phyloP scores from a whole-genome alignment of 1,140 invertebrate species.

The Drosophila pseudoobscura region DNA sequence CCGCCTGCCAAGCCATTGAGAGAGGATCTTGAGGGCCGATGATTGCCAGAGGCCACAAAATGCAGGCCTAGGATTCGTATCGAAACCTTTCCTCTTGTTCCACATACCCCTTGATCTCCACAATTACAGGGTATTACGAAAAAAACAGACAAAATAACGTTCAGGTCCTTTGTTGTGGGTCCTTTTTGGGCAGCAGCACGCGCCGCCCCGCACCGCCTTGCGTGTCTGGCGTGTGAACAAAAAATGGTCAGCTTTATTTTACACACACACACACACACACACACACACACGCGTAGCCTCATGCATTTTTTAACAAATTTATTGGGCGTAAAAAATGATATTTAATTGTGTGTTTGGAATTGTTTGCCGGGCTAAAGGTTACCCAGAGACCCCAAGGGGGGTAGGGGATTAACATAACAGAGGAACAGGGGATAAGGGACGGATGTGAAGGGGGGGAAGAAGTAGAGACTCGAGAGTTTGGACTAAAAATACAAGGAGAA shows the following conservation, averaged over 20 bases:
- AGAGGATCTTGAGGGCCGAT: no score
- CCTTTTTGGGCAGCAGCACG: conserved; percentile 47
- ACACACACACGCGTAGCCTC: conserved; percentile 31
- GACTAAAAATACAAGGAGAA: no score
- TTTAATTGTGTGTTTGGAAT: conserved; percentile 64
- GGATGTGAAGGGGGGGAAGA: no score
- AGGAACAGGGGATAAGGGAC: neutral
- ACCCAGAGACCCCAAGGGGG: conserved; percentile 3
- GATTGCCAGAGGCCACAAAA: no score
- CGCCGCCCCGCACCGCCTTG: conserved; percentile 22
- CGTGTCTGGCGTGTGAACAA: conserved; percentile 63
- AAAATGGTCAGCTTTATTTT: conserved; percentile 66
- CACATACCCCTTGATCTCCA: no score
- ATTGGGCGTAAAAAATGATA: conserved; percentile 69
- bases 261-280: conserved; percentile 24
- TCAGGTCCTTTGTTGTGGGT: conserved; percentile 64
- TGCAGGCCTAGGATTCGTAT: no score
- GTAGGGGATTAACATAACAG: conserved; percentile 9
- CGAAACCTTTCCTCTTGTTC: no score
- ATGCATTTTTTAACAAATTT: conserved; percentile 71
- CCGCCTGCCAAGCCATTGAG: no score
- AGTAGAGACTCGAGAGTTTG: no score
- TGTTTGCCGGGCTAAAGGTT: conserved; percentile 32
- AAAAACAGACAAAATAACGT: conserved; percentile 66
- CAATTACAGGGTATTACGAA: neutral